Conservation (phyloP, 2,888 invertebrate species). For the Eristalis intricaria region DNA sequence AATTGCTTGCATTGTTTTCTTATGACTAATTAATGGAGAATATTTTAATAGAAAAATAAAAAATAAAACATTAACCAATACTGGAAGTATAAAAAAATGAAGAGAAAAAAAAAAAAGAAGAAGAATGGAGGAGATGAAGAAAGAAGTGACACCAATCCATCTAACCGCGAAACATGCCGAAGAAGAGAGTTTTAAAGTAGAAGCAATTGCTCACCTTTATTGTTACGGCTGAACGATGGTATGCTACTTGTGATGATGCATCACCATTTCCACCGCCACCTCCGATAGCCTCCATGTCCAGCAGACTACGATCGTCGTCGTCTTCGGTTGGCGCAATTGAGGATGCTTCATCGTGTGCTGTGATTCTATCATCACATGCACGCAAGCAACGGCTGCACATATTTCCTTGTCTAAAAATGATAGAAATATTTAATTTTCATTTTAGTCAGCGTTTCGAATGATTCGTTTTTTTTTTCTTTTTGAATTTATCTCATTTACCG, state of each 20-base stretch:
- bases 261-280: conserved; percentile 73
- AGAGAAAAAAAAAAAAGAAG: conserved; percentile 56
- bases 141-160: conserved; percentile 66
- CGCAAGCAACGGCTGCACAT: conserved; percentile 91
- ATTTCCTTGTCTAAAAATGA: conserved; percentile 87
- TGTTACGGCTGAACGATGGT: conserved; percentile 80
- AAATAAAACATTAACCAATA: conserved; percentile 72
- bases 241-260: conserved; percentile 75
- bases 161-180: conserved; percentile 74
- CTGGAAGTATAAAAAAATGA: conserved; percentile 45
- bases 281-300: conserved; percentile 78
- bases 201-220: conserved; percentile 83
- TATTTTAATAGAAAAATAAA: conserved; percentile 67
- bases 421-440: background rate
- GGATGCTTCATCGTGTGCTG: conserved; percentile 82
- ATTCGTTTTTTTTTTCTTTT: background rate
- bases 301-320: conserved; percentile 86
- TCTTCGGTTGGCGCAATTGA: conserved; percentile 88
- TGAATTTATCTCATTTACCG: conserved; percentile 83
- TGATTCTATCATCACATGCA: conserved; percentile 83
- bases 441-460: background rate
- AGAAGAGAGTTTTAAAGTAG: conserved; percentile 74
- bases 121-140: conserved; percentile 55
- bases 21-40: conserved; percentile 32
- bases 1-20: conserved; percentile 30